Evolutionary conservation across 2,113 vertebrate species (phyloP), one percentile per base, ranked within the genome.

Genomic region (Hyperoodon ampullatus): DNA sequence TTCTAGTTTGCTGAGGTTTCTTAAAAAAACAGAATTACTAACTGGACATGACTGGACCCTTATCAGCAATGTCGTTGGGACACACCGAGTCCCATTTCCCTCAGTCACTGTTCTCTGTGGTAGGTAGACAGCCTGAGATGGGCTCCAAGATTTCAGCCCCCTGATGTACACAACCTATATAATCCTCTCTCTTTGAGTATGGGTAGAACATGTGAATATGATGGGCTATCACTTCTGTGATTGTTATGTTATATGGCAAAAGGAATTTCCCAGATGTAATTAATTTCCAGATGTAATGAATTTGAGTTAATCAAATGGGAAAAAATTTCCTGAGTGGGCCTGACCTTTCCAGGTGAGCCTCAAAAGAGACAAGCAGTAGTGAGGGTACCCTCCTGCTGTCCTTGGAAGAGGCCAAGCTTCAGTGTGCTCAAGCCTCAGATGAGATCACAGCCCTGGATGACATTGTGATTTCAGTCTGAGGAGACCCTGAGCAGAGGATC

Each of bases 21-120:
- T 80, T 95, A 42, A 72, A 72, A 81, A 81, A 87, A 16, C 47
- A 92, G n/a, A 91, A 44, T 81, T 93, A 60, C 11, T 50, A 75
- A 23, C 4, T 4, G n/a, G 66, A 39, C 28, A 83, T 88, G 39
- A 66, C 33, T 39, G 35, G 50, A 68, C 15, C 5, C 50, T 75
- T 81, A 14, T 63, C 23, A 39, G 39, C n/a, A 26, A 6, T 39
- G 10, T 21, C 65, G 0, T 63, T 53, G 63, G 28, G 16, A 66
- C 13, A 72, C 8, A 26, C 7, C 44, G n/a, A 58, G 18, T 2
- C 18, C 21, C 39, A 18, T 58, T 84, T 55, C 55, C 23, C 12
- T 50, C 47, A 30, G 28, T 58, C 6, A 35, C 6, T 24, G 11
- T 5, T 50, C n/a, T 80, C 44, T 81, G 28, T 66, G 18, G 28